phyloP scores from a whole-genome alignment of 2,113 vertebrate genomes.

The Lepisosteus osseus region DNA sequence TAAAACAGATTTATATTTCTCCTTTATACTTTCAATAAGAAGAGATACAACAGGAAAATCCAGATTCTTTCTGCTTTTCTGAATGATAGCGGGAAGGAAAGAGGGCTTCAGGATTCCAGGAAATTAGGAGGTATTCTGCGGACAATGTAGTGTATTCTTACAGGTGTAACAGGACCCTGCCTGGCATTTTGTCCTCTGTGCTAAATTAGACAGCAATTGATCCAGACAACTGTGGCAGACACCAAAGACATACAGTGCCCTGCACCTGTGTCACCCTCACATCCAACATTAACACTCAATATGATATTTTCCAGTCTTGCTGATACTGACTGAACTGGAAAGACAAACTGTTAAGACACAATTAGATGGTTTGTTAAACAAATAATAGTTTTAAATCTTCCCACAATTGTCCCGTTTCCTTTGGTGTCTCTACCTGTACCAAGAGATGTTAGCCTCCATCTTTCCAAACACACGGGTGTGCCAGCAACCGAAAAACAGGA shows the following conservation, averaged over 20 bases:
- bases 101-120: slow-evolving; percentile 42
- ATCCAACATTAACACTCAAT: slow-evolving; percentile 1
- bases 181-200: slow-evolving; percentile 51
- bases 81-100: neutral
- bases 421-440: no score
- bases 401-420: no score
- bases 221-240: slow-evolving; percentile 55
- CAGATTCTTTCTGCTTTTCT: no score
- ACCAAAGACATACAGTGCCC: slow-evolving; percentile 25
- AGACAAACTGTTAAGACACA: slow-evolving; percentile 20
- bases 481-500: slow-evolving; percentile 37
- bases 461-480: neutral
- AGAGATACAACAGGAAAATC: no score
- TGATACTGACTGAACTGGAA: neutral
- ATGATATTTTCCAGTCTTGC: no score
- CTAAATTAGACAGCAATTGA: slow-evolving; percentile 64
- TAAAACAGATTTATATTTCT: no score
- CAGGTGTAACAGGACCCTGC: slow-evolving; percentile 54
- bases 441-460: slow-evolving; percentile 6
- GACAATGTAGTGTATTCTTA: slow-evolving; percentile 66
- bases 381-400: no score
- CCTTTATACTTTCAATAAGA: no score
- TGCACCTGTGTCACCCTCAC: neutral
- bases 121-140: slow-evolving; percentile 49
- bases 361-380: no score